Evolutionary conservation across 2,888 invertebrate species (phyloP), one percentile per base, ranked within the genome.

Genomic region (Cheilosia pagana): DNA sequence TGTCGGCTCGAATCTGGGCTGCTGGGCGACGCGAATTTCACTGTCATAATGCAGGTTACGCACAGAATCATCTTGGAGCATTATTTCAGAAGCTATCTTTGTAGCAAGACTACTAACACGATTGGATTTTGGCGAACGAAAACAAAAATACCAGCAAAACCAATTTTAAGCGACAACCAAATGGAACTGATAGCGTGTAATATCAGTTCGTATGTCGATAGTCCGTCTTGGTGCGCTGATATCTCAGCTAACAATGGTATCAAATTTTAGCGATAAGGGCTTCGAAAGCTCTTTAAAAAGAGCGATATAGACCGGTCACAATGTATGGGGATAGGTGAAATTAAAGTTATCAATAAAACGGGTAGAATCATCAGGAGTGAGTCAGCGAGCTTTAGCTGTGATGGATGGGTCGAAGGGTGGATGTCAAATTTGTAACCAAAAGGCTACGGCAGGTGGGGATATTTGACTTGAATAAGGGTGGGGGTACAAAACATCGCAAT

Each of bases 21-120:
- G 89, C 86, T 92, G 92, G 6, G 90, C 91, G 10, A 91, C 89
- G 10, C 92, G 90, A 67, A 92, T 90, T 87, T 91, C 91, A 81
- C 89, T 91, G 31, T 92, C 92, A 60, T 89, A 91, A 72, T 91
- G 91, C 28, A 92, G 87, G 87, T 89, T 91, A 39, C 90, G 88
- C 39, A 91, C 90, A 8, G 91, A 88, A 88, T 92, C 89, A 85
- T 90, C 90, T 89, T 92, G 91, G 52, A 91, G 87, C 92, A 92
- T 92, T 75, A 74, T 87, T 77, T 21, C 39, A 53, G 57, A 12
- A 14, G 35, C 21, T 48, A 14, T 12, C 14, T 50, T 2, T 25
- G 10, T 21, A 55, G 5, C 10, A 25, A 7, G 8, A 14, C 2
- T 1, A 48, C 19, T 23, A 57, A 57, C 16, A 35, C 7, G 0